Evolutionary conservation across 2,113 vertebrate species (phyloP).

Genomic region (Colossoma macropomum): DNA sequence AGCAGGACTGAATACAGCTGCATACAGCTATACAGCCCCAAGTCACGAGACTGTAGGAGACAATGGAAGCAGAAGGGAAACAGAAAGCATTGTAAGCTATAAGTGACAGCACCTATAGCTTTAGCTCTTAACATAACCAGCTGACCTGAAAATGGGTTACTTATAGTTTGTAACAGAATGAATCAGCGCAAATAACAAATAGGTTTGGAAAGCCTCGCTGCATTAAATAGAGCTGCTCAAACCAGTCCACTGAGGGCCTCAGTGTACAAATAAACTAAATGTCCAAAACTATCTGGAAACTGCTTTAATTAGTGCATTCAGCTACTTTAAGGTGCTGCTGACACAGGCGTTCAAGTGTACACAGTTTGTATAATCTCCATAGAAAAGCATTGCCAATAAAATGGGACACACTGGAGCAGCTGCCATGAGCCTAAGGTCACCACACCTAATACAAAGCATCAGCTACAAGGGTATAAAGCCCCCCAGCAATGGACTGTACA

Average conservation of each 20-base stretch:
- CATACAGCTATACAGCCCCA: background rate
- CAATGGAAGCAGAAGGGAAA: background rate
- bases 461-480: no score
- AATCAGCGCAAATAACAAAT: no score
- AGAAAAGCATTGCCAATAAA: no score
- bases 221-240: background rate
- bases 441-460: no score
- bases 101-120: background rate
- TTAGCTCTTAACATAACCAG: background rate
- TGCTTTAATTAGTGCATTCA: no score
- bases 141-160: background rate
- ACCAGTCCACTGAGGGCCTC: background rate
- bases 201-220: background rate
- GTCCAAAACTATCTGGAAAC: no score
- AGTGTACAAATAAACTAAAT: background rate
- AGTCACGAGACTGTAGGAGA: background rate
- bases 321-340: no score
- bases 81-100: background rate
- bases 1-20: constrained; percentile 14
- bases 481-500: no score
- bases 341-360: no score
- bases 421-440: no score
- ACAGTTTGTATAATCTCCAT: no score
- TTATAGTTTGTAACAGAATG: background rate
- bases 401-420: no score